Conservation (phyloP, 2,797 vertebrate species). For the Harpagifer antarcticus region DNA sequence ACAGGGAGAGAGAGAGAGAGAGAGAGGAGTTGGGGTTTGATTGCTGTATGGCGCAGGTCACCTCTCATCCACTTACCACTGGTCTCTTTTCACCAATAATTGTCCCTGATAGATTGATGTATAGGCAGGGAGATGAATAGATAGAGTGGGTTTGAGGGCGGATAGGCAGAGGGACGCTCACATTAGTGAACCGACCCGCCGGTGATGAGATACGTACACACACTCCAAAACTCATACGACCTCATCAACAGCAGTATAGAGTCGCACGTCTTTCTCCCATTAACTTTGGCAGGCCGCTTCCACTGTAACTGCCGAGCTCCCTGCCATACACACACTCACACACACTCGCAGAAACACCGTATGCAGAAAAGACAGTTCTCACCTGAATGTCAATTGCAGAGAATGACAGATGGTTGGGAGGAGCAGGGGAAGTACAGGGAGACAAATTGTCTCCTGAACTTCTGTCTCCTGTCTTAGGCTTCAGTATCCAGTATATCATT, state of each 20-base stretch:
- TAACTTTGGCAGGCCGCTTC: slow-evolving; percentile 22
- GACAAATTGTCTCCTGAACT: slow-evolving; percentile 25
- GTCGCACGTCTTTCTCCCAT: slow-evolving; percentile 26
- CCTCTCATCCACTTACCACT: slow-evolving; percentile 69
- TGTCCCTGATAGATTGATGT: slow-evolving; percentile 62
- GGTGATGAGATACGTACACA: slow-evolving; percentile 39
- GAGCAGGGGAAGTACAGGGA: slow-evolving; percentile 43
- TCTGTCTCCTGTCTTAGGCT: slow-evolving; percentile 2
- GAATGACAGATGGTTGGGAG: slow-evolving; percentile 57
- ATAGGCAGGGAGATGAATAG: slow-evolving; percentile 47
- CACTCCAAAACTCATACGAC: slow-evolving; percentile 26
- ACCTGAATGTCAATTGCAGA: slow-evolving; percentile 67
- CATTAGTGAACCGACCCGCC: slow-evolving; percentile 13
- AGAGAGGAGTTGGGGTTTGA: slow-evolving; percentile 55
- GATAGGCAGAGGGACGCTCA: slow-evolving; percentile 15
- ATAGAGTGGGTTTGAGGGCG: slow-evolving; percentile 35
- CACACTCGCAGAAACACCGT: slow-evolving; percentile 8
- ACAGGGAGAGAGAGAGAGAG: not conserved
- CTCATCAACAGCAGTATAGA: slow-evolving; percentile 39
- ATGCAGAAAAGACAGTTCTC: slow-evolving; percentile 53
- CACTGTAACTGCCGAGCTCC: slow-evolving; percentile 12
- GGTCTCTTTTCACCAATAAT: slow-evolving; percentile 66
- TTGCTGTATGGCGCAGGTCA: slow-evolving; percentile 67
- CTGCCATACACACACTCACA: not conserved
- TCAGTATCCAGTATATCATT: slow-evolving; percentile 9